Evolutionary conservation across 2,888 invertebrate species (phyloP), one percentile per base, ranked within the genome.

Genomic region (Pharmacophagus antenor): DNA sequence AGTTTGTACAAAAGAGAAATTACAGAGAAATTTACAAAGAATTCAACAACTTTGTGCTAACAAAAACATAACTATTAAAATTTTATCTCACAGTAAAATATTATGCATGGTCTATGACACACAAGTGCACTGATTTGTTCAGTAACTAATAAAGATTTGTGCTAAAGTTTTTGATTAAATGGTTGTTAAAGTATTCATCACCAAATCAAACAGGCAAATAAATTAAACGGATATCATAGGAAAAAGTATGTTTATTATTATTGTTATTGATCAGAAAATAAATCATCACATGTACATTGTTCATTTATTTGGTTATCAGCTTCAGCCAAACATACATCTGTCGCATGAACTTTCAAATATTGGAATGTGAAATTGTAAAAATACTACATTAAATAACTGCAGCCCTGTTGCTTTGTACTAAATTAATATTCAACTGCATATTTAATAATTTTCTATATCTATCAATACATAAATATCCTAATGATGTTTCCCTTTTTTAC

Each of bases 301-400:
- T 50, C 67, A 68, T 72, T 70, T 85, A 84, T 88, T 88, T 88
- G 88, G 87, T 85, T 83, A 77, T 79, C 80, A 83, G 84, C 85
- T 82, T 77, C 72, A 81, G 80, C 80, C 76, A 74, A 82, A 79
- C 75, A 69, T 73, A 70, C 67, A 68, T 66, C 65, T 66, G 67
- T 67, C 67, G 70, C 70, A 71, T 74, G 72, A 65, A 71, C 54
- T 72, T 63, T 74, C 73, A 75, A 74, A 65, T 63, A 74, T 75
- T 88, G 87, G 88, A 88, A 88, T 88, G 88, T 86, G 74, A 77
- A 70, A 71, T 70, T 58, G 56, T 58, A 58, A 69, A 75, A 71
- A 70, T 70, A 62, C 51, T 56, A 60, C 31, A 7, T 65, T 67
- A 55, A 65, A 65, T 66, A 67, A 72, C 68, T 72, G 70, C 66